Base-by-base conservation (phyloP, 1,140 invertebrate species). In the Hylaeus anthracinus region DNA sequence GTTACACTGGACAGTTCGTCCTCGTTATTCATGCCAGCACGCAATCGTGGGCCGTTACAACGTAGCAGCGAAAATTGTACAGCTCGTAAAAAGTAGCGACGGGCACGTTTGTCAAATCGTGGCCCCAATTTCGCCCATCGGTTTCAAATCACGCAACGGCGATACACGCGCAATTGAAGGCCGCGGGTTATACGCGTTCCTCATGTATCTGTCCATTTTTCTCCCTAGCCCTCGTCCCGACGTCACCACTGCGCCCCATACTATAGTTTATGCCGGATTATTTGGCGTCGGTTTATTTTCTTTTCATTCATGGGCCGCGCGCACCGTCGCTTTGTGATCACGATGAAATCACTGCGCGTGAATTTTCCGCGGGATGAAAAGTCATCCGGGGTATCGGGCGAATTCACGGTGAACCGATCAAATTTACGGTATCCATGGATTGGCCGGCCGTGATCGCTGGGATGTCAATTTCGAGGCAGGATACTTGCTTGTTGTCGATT, bases 31-130 rank as follows among this genome's bases (percentile, higher is more conserved):
- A 14, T 2, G 10, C 41, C 26, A 55, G 41, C 65, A 60, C n/a
- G 14, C 48, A 15, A 2, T 41, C 3, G 8, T 45, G 15, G 3
- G 9, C 3, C 37, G 14, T 5, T 37, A 12, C 37, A 43, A 26
- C 14, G 60, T 3, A 56, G 26, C 61, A 37, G 48, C 63, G 72
- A 60, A 8, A 79, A 75, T 51, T 76, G 76, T 66, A 67, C 43
- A 37, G 51, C 3, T 48, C 55, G 71, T 72, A 61, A 80, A 84
- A 85, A 41, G 48, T 43, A 77, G 3, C 39, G 41, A 41, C 37
- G 64, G 58, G 37, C 55, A 67, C 60, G 66, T 37, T 53, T 55
- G 71, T 84, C 82, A 80, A 80, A 79, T 37, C 80, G 55, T 65
- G 39, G 12, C 48, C 48, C 43, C 75, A 72, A 84, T 80, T 83